Evolutionary conservation across 2,797 vertebrate species (phyloP), one percentile per base, ranked within the genome.

Genomic region (Falco concolor): DNA sequence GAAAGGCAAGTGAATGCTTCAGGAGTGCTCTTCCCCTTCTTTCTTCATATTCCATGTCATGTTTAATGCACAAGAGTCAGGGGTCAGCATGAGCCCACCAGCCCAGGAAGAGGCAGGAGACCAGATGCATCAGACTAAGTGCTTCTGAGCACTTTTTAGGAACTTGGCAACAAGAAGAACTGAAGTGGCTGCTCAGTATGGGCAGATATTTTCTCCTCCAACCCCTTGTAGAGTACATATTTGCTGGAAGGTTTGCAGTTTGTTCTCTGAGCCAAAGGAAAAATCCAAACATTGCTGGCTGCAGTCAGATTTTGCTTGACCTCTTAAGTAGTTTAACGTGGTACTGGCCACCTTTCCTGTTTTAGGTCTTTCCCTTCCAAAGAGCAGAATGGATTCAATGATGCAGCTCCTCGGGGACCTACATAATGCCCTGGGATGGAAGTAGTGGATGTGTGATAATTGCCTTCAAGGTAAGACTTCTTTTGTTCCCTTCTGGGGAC

Each of bases 301-400:
- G 68, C 68, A 56, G 56, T 68, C 60, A 76, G 77, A 63, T 95
- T 94, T 93, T 82, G 64, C 53, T 95, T 96, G 93, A 96, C 88
- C 88, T 96, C 91, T 87, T 94, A 92, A 97, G 91, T 89, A 96
- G 74, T 95, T 96, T 94, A 95, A 87, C 93, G 87, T 93, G 90
- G 96, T 90, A 93, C 74, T 82, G 89, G 84, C 88, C 68, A 68
- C 88, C 88, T 86, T 95, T 91, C 89, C 93, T 77, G 90, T 91
- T 95, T 96, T 95, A 93, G 91, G 84, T 76, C 81, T 92, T 84
- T 70, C 42, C 64, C 49, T 94, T 86, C 75, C 78, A 77, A 74
- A 87, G 91, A 84, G 57, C 83, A 90, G 75, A 94, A 82, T 7
- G 38, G 50, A 79, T 83, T 90, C 72, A 77, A 59, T 56, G 68